Conservation (phyloP, 2,113 vertebrate species). For the Zosterops hypoxanthus region DNA sequence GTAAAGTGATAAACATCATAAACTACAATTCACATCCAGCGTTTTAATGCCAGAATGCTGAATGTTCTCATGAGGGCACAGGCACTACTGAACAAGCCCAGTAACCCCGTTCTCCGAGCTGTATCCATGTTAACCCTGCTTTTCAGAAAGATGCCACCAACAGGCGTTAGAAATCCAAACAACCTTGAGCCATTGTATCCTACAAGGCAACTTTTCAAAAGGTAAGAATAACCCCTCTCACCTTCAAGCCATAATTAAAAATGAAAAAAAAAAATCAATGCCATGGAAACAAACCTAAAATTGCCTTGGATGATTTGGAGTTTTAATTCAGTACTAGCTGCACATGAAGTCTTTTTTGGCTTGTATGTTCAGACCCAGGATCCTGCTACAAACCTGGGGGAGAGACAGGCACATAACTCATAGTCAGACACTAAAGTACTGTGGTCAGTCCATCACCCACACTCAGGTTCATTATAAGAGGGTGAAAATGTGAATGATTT, state of each 20-base stretch:
- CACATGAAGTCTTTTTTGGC: background rate
- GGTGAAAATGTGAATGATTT: background rate
- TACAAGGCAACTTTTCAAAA: background rate
- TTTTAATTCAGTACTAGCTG: background rate
- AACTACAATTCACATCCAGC: background rate
- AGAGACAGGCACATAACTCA: background rate
- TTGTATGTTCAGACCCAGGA: background rate
- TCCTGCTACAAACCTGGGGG: background rate
- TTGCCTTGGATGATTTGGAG: background rate
- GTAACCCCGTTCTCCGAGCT: background rate
- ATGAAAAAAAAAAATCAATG: background rate
- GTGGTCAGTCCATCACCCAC: background rate
- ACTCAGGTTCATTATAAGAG: background rate
- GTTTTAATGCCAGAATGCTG: background rate
- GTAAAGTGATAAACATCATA: background rate
- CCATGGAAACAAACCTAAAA: slow-evolving; percentile 23
- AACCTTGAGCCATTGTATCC: background rate
- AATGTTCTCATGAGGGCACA: background rate
- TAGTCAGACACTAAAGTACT: background rate
- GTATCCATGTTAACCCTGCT: background rate
- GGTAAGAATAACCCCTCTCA: background rate
- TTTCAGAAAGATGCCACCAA: background rate
- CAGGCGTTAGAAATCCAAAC: background rate
- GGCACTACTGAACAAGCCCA: background rate
- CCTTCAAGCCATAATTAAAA: background rate